phyloP scores from a whole-genome alignment of 2,797 vertebrate genomes.

The Rhadinocentrus ornatus region DNA sequence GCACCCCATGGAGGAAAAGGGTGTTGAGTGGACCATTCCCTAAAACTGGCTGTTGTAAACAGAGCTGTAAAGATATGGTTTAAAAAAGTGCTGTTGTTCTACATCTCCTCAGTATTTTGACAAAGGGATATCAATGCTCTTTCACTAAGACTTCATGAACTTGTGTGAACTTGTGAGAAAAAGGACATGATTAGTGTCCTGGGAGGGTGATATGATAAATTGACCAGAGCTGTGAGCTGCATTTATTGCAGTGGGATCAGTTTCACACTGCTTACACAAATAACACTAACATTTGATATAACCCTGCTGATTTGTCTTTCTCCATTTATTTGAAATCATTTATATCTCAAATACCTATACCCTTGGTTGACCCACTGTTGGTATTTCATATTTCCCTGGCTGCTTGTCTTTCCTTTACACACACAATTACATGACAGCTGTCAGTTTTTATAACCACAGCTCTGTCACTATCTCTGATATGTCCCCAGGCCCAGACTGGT shows the following conservation, averaged over 20 bases:
- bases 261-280: constrained; percentile 22
- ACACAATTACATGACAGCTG: constrained; percentile 76
- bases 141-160: not conserved
- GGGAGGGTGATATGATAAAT: constrained; percentile 36
- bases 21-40: not conserved
- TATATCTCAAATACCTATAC: constrained; percentile 35
- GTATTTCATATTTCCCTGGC: constrained; percentile 40
- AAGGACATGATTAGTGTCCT: not conserved
- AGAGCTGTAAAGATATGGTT: not conserved
- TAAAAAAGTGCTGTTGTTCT: not conserved
- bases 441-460: constrained; percentile 70
- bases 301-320: constrained; percentile 34
- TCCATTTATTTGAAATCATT: constrained; percentile 34
- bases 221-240: constrained; percentile 39
- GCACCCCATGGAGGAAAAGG: too few species aligned
- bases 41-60: not conserved
- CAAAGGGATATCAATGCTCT: not conserved
- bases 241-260: constrained; percentile 6
- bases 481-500: constrained; percentile 87
- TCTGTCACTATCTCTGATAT: constrained; percentile 61
- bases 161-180: not conserved
- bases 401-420: constrained; percentile 54
- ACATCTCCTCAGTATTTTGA: not conserved
- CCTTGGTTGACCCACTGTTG: constrained; percentile 45
- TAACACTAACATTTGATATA: constrained; percentile 30